Conservation (phyloP, 2,113 vertebrate species). For the human region GRCh38 chr5:36214501-36215000, state of each 20-base stretch:
- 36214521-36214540: not conserved
- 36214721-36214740: not conserved
- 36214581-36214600: not conserved
- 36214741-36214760: not conserved
- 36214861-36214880: not conserved
- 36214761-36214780: not conserved
- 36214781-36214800: not conserved
- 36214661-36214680: not conserved
- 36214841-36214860: not conserved
- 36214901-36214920: not conserved
- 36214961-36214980: not conserved
- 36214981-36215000: not conserved
- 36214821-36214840: not conserved
- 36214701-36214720: not conserved
- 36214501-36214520: not conserved
- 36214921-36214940: not conserved
- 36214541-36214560: not conserved
- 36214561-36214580: not conserved
- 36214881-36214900: not conserved
- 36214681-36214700: not conserved
- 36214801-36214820: not conserved
- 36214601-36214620: not conserved
- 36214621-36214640: not conserved
- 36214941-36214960: not conserved
- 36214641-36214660: not conserved